Base-by-base conservation (phyloP, 2,888 invertebrate genomes). In the Thymelicus lineola region DNA sequence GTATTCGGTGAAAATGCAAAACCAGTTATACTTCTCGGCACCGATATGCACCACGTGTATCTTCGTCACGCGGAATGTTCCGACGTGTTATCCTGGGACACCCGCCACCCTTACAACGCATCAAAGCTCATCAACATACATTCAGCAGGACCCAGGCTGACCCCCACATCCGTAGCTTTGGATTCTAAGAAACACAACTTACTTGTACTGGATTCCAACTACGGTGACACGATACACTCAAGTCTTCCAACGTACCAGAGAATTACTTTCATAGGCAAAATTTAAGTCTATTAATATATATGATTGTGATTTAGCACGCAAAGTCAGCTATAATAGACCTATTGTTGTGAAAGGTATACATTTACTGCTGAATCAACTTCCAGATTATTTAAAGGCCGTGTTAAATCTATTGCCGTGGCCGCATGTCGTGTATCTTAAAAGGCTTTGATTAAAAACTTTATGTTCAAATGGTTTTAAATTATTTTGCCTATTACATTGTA, bases 151-250 rank as follows among this genome's bases (percentile, higher is more conserved):
- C 88, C 89, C 0, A 89, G 93, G 70, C 83, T 94, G 45, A 81
- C 94, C 38, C 91, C 95, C 4, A 95, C 95, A 0, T 94, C 95
- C 6, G 95, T 94, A 0, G 82, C 94, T 14, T 88, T 94, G 0
- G 95, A 95, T 73, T 89, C 90, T 71, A 86, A 90, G 69, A 90
- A 94, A 73, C 90, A 89, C 67, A 81, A 90, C 35, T 91, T 96
- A 78, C 83, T 96, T 42, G 89, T 95, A 15, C 84, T 96, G 3
- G 95, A 96, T 78, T 95, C 95, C 10, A 95, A 95, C 78, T 95
- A 95, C 82, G 94, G 91, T 0, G 95, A 95, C 77, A 95, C 92
- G 71, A 88, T 95, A 66, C 88, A 92, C 59, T 90, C 89, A 36
- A 94, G 93, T 57, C 66, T 76, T 14, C 80, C 86, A 7, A 86